A percentile compares a stretch with the other conserved stretches of the same genome.
These are phyloP conservation scores for Bombyx mandarina DNA, from an alignment of 1,140 invertebrate genomes.

Conservation along the genomic window DNA sequence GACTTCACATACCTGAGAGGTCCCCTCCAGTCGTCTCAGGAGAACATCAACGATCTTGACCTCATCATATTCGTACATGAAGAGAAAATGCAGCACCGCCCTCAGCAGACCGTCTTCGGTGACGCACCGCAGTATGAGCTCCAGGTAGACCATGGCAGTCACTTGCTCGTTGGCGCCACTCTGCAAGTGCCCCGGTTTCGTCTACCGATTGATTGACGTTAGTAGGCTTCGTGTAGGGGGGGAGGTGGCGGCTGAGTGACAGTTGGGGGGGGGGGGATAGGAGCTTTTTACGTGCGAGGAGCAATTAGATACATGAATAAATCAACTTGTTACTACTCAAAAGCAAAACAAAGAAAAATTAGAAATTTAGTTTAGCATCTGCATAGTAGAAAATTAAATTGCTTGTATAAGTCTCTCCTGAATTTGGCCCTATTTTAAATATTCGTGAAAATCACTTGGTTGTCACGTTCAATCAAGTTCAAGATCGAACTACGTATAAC, in stretches of 20 bases:
- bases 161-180: constrained; percentile 88
- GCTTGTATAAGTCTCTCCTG: too few relatives aligned
- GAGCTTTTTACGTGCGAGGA: too few relatives aligned
- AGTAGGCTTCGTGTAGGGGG: constrained; percentile 24
- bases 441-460: too few relatives aligned
- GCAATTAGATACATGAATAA: too few relatives aligned
- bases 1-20: constrained; percentile 74
- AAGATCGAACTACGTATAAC: too few relatives aligned
- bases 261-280: constrained; percentile 3
- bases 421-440: too few relatives aligned
- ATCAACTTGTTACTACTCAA: too few relatives aligned
- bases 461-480: too few relatives aligned
- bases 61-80: constrained; percentile 88
- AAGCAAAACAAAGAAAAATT: too few relatives aligned
- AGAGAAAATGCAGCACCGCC: constrained; percentile 87
- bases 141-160: constrained; percentile 92
- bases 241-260: constrained; percentile 33
- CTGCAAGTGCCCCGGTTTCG: constrained; percentile 73
- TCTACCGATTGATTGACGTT: constrained; percentile 43
- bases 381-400: too few relatives aligned
- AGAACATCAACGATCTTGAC: constrained; percentile 83
- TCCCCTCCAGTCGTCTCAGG: constrained; percentile 80
- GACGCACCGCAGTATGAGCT: constrained; percentile 88
- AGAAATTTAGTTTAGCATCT: too few relatives aligned
- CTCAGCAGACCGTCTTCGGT: constrained; percentile 87